Percentiles rank a stretch among this genome's conserved stretches.
Conservation (phyloP, 1,140 invertebrate species). For the Drosophila mayri region DNA sequence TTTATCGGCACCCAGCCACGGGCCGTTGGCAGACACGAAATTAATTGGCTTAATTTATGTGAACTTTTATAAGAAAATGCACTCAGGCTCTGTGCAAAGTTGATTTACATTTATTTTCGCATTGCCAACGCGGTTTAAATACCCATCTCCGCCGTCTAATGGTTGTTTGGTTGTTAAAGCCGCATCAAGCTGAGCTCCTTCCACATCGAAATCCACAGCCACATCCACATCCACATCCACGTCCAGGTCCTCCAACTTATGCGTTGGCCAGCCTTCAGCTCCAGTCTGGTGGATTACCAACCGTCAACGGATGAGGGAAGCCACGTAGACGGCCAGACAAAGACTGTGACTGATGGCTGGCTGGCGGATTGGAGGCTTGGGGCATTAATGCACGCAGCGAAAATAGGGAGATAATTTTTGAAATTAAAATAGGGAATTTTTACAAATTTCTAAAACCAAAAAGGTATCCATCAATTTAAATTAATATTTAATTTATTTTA, state of each 20-base stretch:
- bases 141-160: constrained; percentile 43
- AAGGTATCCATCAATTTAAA: too few species aligned
- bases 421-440: not conserved
- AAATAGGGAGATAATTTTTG: not conserved
- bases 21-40: constrained; percentile 65
- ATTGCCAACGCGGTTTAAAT: constrained; percentile 42
- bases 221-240: not conserved
- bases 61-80: constrained; percentile 57
- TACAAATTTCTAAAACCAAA: too few species aligned
- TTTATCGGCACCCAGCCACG: constrained; percentile 67
- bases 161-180: constrained; percentile 36
- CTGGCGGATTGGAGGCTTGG: constrained; percentile 29
- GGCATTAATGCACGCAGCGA: constrained; percentile 8
- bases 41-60: constrained; percentile 78
- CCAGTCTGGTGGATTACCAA: constrained; percentile 55
- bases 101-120: constrained; percentile 53
- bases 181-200: constrained; percentile 22
- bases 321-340: constrained; percentile 47
- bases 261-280: constrained; percentile 29
- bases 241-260: constrained; percentile 11
- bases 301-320: constrained; percentile 53
- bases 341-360: constrained; percentile 68
- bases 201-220: constrained; percentile 5
- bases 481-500: too few species aligned
- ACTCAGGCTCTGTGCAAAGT: constrained; percentile 37